Percentiles rank a stretch among this genome's conserved stretches.
Conservation (phyloP, 2,113 vertebrate genomes). For the Stomatorhinus ivindoensis region DNA sequence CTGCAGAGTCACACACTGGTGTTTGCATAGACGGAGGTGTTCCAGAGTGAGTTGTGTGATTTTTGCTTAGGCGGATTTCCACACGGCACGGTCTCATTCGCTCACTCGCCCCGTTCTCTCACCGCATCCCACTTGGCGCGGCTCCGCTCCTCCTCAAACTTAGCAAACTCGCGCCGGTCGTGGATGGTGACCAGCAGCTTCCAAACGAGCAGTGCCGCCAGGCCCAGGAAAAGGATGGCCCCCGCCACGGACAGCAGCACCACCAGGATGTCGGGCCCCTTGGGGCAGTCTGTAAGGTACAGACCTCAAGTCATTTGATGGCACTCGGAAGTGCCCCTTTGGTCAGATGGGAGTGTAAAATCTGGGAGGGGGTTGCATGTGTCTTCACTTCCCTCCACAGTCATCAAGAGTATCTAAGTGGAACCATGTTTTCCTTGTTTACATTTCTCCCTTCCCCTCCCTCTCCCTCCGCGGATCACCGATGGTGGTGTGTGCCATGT, state of each 20-base stretch:
- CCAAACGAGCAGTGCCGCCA: constrained; percentile 85
- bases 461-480: neutral
- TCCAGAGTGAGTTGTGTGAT: neutral
- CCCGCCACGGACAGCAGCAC: constrained; percentile 84
- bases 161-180: constrained; percentile 87
- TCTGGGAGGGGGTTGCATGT: neutral
- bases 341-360: neutral
- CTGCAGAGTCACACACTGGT: neutral
- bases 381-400: neutral
- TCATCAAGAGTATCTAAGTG: neutral
- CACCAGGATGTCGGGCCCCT: constrained; percentile 81
- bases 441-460: too few species aligned
- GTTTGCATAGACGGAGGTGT: neutral
- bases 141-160: constrained; percentile 88
- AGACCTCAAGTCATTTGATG: neutral
- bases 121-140: constrained; percentile 93
- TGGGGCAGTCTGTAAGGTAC: constrained; percentile 72
- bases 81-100: neutral
- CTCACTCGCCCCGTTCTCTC: constrained; percentile 35
- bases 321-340: neutral
- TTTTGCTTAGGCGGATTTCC: neutral
- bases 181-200: constrained; percentile 95
- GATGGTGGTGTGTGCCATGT: constrained; percentile 39
- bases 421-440: neutral
- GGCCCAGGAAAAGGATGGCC: constrained; percentile 81